Evolutionary conservation across 2,888 invertebrate genomes (phyloP).

Genomic region (Perithous albicinctus): DNA sequence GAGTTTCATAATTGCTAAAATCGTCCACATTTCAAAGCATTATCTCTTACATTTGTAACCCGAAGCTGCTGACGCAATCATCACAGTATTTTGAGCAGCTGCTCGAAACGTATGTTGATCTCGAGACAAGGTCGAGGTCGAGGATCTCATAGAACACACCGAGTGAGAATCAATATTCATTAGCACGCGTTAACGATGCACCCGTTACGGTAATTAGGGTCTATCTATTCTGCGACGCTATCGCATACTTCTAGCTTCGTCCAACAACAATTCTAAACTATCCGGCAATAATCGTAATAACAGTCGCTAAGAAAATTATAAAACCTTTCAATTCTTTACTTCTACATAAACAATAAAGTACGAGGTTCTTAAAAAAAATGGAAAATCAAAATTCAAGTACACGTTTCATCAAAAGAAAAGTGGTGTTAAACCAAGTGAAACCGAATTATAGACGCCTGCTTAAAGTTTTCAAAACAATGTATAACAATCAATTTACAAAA

Average conservation of each 20-base stretch:
- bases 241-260: not conserved
- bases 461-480: too few species aligned
- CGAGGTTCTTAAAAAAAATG: too few species aligned
- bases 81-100: not conserved
- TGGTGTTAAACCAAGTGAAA: too few species aligned
- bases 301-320: not conserved
- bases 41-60: not conserved
- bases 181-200: slow-evolving; percentile 1
- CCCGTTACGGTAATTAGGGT: not conserved
- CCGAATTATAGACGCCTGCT: too few species aligned
- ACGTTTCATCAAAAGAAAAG: too few species aligned
- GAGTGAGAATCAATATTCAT: slow-evolving; percentile 38
- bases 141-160: slow-evolving; percentile 9
- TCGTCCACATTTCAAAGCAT: not conserved
- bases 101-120: not conserved
- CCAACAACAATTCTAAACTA: not conserved
- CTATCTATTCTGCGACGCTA: not conserved
- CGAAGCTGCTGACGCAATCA: not conserved
- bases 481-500: too few species aligned
- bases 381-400: too few species aligned
- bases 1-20: not conserved
- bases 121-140: slow-evolving; percentile 29
- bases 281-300: not conserved
- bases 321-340: not conserved
- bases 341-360: too few species aligned